These are phyloP conservation scores for Dascillus cervinus DNA, from an alignment of 2,888 invertebrate genomes.

Conservation along the genomic window DNA sequence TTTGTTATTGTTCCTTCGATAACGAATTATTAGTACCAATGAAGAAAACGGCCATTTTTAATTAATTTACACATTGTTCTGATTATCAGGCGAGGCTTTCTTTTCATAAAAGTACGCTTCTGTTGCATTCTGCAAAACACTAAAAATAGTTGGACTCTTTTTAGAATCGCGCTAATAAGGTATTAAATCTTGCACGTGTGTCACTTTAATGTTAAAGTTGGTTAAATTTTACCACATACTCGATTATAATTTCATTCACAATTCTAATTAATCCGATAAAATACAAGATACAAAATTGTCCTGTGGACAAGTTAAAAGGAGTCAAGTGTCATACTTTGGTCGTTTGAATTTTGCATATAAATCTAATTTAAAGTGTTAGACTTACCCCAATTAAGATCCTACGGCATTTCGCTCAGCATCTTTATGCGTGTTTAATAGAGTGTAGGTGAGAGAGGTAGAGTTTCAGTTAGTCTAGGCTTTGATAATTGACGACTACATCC, in stretches of 20 bases:
- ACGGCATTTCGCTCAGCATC: slow-evolving; percentile 22
- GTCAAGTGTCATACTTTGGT: slow-evolving; percentile 20
- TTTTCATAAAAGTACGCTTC: too few species aligned
- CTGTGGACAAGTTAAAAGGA: slow-evolving; percentile 18
- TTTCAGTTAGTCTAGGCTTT: slow-evolving; percentile 22
- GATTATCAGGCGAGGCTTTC: too few species aligned
- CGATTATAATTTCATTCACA: slow-evolving; percentile 22
- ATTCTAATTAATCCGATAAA: slow-evolving; percentile 19
- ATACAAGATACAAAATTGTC: slow-evolving; percentile 15
- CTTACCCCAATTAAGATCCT: slow-evolving; percentile 27
- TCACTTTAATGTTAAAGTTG: too few species aligned
- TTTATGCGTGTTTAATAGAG: slow-evolving; percentile 18
- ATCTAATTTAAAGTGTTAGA: slow-evolving; percentile 22
- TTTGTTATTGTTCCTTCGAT: slow-evolving; percentile 12
- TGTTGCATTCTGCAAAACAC: too few species aligned
- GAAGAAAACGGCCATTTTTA: too few species aligned
- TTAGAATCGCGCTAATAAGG: too few species aligned
- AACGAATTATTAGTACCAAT: too few species aligned
- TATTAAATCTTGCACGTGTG: too few species aligned
- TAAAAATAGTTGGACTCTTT: too few species aligned
- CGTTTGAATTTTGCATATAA: slow-evolving; percentile 26
- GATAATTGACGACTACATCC: slow-evolving; percentile 29
- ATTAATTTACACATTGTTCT: too few species aligned
- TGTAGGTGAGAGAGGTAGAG: slow-evolving; percentile 14
- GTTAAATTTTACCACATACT: too few species aligned